Evolutionary conservation across 2,113 vertebrate species (phyloP), one percentile per base, ranked within the genome.

Genomic region (Desmodus rotundus): DNA sequence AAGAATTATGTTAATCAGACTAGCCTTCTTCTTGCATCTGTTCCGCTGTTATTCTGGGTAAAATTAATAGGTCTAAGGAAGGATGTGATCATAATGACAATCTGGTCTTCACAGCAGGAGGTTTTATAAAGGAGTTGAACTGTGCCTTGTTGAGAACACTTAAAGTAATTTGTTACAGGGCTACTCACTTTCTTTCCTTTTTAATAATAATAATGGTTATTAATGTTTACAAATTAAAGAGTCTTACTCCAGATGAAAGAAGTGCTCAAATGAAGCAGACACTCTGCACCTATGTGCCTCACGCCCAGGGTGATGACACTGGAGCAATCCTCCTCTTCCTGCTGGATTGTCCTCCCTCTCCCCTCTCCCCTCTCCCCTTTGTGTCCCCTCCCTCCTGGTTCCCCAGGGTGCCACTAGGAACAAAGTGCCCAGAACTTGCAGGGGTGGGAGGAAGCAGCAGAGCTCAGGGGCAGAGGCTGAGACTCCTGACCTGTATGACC

Each of bases 161-260:
- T 98, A 84, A 96, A 98, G 98, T 98, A 98, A 98, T 98, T 98
- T 98, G 98, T 98, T 97, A 98, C 97, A 98, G 98, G 98, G 98
- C 97, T 96, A 98, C 97, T 98, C 3, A 73, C 98, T 98, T 98
- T 98, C 98, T 98, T 98, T 96, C 97, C 97, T 97, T 98, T 98
- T 98, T 98, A 98, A 98, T 97, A 98, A 98, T 97, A 98, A 98
- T 98, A 98, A 98, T 85, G 97, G 98, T 98, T 98, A 98, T 98
- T 98, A 98, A 98, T 97, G 98, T 98, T 98, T 98, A 98, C 98
- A 98, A 98, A 98, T 98, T 93, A 96, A 97, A 97, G 97, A 43
- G 43, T 86, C 97, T 97, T 33, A 72, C 94, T 97, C 97, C 87
- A 97, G 97, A 97, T 17, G 87, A 95, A 97, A 96, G 97, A 89